Base-by-base conservation (phyloP, 2,888 invertebrate species). In the Silvanus unidentatus region DNA sequence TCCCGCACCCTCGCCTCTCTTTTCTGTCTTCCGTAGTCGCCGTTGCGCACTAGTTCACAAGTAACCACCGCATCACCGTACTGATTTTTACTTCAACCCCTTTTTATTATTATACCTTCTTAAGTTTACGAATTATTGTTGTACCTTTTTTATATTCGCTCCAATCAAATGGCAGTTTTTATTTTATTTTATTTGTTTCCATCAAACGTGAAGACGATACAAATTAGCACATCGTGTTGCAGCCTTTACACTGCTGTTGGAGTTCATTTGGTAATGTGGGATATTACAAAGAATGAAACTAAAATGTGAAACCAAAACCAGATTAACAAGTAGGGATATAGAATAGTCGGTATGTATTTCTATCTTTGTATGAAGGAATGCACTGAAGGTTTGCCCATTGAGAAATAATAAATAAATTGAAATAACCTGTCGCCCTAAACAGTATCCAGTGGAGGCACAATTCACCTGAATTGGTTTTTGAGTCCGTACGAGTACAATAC, bases 1-100 rank as follows among this genome's bases (percentile, higher is more conserved):
- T 72, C 75, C 75, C 75, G 74, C 74, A 56, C 64, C 55, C 71
- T 71, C 71, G 71, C 73, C 73, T 64, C 70, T 65, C 64, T 62
- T 47, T 49, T 69, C 54, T 52, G 6, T 32, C 16, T 37, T 16
- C 48, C 47, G 50, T 49, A 50, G 50, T 52, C 57, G 60, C 54
- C 66, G 67, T 67, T 69, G 70, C 70, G 71, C 70, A 70, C 67
- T 70, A 67, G 66, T 68, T 65, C 65, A 59, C 62, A 66, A 67
- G 68, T 65, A 67, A 69, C 68, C 68, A 66, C 70, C 68, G 68
- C 70, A 68, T 66, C 66, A 66, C 62, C 62, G 58, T 65, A 66
- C 68, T 67, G 68, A 69, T 69, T 69, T 68, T 66, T 67, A 60
- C 57, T 61, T 53, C 55, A 53, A 55, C 54, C 58, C 55, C 50